A percentile compares a stretch with the other conserved stretches of the same genome.
Evolutionary conservation across 1,140 invertebrate genomes (phyloP).

Genomic region (Proctacanthus coquilletti): DNA sequence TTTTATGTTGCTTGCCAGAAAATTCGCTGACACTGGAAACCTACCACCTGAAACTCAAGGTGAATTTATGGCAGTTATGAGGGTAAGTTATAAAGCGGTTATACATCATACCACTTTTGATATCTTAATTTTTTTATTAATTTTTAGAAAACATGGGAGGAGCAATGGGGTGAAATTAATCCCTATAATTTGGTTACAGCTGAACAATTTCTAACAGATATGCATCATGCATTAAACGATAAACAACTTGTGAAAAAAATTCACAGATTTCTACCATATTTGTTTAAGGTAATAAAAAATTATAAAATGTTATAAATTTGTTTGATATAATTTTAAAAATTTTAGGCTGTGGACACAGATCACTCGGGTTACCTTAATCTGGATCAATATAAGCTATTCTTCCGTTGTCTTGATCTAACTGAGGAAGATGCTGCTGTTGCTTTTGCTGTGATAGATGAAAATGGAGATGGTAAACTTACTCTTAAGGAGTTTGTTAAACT

Average conservation of each 20-base stretch:
- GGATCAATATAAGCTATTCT: conserved; percentile 69
- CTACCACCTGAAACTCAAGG: conserved; percentile 40
- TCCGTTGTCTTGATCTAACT: conserved; percentile 54
- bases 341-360: conserved; percentile 65
- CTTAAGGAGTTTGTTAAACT: conserved; percentile 61
- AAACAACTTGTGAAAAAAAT: conserved; percentile 51
- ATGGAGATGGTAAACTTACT: conserved; percentile 58
- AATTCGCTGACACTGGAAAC: conserved; percentile 57
- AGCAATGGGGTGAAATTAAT: conserved; percentile 65
- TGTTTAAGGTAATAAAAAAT: conserved; percentile 49
- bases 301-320: neutral
- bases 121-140: conserved; percentile 6
- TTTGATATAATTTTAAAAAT: neutral
- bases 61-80: conserved; percentile 49
- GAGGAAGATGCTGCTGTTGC: conserved; percentile 56
- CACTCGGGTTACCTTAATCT: conserved; percentile 58
- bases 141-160: conserved; percentile 57
- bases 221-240: conserved; percentile 65
- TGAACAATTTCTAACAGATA: conserved; percentile 62
- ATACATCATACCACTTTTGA: neutral
- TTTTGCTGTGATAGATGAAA: conserved; percentile 60
- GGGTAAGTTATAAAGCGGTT: conserved; percentile 30
- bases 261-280: conserved; percentile 57
- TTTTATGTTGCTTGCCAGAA: conserved; percentile 51
- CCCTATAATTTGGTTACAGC: conserved; percentile 64